Base-by-base conservation (phyloP, 2,113 vertebrate species). In the Leptocoma aspasia region DNA sequence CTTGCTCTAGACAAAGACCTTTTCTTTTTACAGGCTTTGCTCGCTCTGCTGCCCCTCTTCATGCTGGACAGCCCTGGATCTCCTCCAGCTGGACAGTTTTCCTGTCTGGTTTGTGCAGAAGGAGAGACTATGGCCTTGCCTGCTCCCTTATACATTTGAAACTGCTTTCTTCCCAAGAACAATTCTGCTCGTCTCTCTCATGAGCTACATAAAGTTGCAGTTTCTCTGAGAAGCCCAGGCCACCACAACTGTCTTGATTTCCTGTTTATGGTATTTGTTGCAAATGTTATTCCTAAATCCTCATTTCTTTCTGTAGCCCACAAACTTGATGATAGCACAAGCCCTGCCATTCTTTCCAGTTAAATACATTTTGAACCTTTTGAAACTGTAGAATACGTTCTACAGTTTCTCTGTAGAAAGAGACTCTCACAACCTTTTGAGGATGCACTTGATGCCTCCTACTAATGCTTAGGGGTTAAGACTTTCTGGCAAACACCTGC, bases 381-480 rank as follows among this genome's bases (percentile, higher is more conserved):
- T 39, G 39, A 39, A 39, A 39, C 39, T 39, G 39, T 39, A 39
- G 39, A 39, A 39, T 39, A 39, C 39, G 12, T 39, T 39, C 39
- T 39, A 39, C 18, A 63, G 56, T 66, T 95, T 95, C 54, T 89
- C 63, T 28, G 11, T 44, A 90, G 57, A 77, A 90, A 81, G 31
- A 77, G n/a, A 64, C 45, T 95, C 82, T 49, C 16, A 66, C n/a
- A 70, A 30, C 6, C 33, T 79, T 76, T 93, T 5, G 15, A 81
- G 35, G 68, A 73, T 93, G 73, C 70, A 39, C 66, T 63, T 89
- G 69, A 41, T 86, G 42, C 65, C 50, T 90, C 39, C 77, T 73
- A 24, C 50, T 94, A 71, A 92, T 60, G 53, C 92, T 85, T 77
- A 90, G 63, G 60, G 92, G 92, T 93, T 94, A 93, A 94, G 82